Conservation (phyloP, 2,113 vertebrate species). For the Xenopus borealis region DNA sequence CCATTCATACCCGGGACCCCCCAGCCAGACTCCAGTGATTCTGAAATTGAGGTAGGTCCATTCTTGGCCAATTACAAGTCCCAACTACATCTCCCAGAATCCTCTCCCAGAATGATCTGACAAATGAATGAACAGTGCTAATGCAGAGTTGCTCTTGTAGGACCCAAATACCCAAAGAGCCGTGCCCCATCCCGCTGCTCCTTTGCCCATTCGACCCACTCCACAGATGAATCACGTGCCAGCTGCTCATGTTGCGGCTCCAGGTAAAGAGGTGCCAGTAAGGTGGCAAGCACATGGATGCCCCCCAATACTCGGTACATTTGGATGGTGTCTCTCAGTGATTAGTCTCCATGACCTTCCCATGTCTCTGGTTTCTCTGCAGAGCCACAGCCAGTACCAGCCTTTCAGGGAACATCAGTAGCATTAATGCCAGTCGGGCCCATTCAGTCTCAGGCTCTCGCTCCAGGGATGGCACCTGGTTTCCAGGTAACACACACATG, state of each 20-base stretch:
- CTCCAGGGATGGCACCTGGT: slow-evolving; percentile 67
- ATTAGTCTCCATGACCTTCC: too few relatives aligned
- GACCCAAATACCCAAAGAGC: slow-evolving; percentile 66
- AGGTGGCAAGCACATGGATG: too few relatives aligned
- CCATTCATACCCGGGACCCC: slow-evolving; percentile 78
- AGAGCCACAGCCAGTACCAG: slow-evolving; percentile 59
- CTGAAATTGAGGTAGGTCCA: slow-evolving; percentile 79
- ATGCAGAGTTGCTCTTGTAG: slow-evolving; percentile 53
- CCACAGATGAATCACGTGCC: slow-evolving; percentile 57
- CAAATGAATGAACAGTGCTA: too few relatives aligned
- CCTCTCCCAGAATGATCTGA: too few relatives aligned
- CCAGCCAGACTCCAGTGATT: slow-evolving; percentile 89
- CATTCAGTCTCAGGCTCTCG: slow-evolving; percentile 64
- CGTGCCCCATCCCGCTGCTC: slow-evolving; percentile 56
- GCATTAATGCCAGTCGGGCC: slow-evolving; percentile 74
- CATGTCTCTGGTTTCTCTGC: slow-evolving; percentile 30
- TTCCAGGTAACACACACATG: slow-evolving; percentile 77
- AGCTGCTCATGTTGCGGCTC: slow-evolving; percentile 54
- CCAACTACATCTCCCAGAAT: too few relatives aligned
- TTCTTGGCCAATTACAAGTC: too few relatives aligned
- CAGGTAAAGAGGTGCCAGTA: slow-evolving; percentile 51
- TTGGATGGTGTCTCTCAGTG: too few relatives aligned
- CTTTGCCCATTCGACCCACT: slow-evolving; percentile 59
- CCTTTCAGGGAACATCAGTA: slow-evolving; percentile 61
- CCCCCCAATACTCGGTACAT: too few relatives aligned